Base-by-base conservation (phyloP, 2,888 invertebrate genomes). In the Hypsopygia costalis region DNA sequence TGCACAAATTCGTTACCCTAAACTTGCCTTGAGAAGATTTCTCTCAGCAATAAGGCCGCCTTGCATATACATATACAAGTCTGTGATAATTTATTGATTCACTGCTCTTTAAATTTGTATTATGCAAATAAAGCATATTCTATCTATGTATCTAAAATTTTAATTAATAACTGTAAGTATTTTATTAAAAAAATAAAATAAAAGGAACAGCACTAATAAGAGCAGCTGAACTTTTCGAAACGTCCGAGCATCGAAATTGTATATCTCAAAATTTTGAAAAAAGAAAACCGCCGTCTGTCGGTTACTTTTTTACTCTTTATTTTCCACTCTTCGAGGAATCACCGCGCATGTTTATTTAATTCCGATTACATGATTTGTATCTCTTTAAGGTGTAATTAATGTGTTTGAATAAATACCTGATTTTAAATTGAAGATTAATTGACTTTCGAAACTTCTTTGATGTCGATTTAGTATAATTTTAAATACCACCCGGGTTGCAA, bases 321-420 rank as follows among this genome's bases (percentile, higher is more conserved):
- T 25, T 25, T 25, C 6, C 2, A 25, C 25, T n/a, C 10, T 30
- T 9, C 9, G 29, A 10, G 10, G 29, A 40, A 43, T 35, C 35
- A 16, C 3, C 16, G 27, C 37, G 43, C 44, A 36, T 25, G 36
- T 27, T 35, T 25, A 27, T 35, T 28, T 11, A 35, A 12, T 22
- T 10, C 10, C 4, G 25, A 34, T 7, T 34, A 22, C 34, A 22
- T 8, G 34, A 22, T 22, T 22, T 21, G 34, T 34, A 31, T 12
- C 16, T 25, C 3, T 3, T n/a, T 6, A 21, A n/a, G n/a, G 3
- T 25, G 5, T 25, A 25, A 25, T 25, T 25, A 25, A 25, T 25
- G 25, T 25, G 7, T 25, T 25, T 25, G 25, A 25, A 25, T 25
- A 25, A 8, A 6, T 25, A 7, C 6, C 6, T 3, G 8, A 5